Evolutionary conservation across 2,113 vertebrate genomes (phyloP), one percentile per base, ranked within the genome.

Genomic region (Microtus ochrogaster): DNA sequence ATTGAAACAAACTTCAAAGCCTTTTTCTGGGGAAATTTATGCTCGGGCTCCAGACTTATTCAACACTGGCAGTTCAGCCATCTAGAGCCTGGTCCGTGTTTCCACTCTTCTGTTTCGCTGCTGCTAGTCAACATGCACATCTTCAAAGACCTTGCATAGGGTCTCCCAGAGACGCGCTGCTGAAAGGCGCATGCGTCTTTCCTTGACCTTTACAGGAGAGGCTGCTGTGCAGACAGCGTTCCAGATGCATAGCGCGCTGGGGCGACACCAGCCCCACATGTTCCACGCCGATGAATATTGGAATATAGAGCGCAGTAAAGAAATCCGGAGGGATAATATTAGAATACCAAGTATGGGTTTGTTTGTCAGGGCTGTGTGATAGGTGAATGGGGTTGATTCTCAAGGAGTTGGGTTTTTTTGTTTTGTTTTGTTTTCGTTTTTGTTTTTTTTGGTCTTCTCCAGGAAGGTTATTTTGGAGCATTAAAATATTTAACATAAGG

Each of bases 171-270:
- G 93, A 97, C 61, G 68, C 22, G 96, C 94, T 97, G 95, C 79
- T 98, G 98, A 97, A 98, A 98, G 95, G 96, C 94, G 93, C 97
- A 94, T 95, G 90, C 97, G 78, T 94, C 95, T 95, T 96, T 98
- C 95, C 93, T 90, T 98, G 98, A 98, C 98, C 97, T 97, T 97
- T 91, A 89, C 91, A 97, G 97, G 97, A 86, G 92, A 97, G 97
- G 94, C 91, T 95, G 97, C 98, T 94, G 65, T 36, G 41, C 95
- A 94, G 94, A 91, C 97, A 98, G 97, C 33, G 90, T 98, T 98
- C 98, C 97, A 98, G 97, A 98, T 85, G 94, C 66, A 86, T 94
- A 89, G 88, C 94, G 90, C 41, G 83, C 94, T 98, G 88, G 94
- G 94, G 92, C 96, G 94, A 97, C 36, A 1, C 84, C 44, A 86